A percentile compares a stretch with the other conserved stretches of the same genome.
Evolutionary conservation across 1,140 invertebrate species (phyloP).

Genomic region (Microplitis demolitor): DNA sequence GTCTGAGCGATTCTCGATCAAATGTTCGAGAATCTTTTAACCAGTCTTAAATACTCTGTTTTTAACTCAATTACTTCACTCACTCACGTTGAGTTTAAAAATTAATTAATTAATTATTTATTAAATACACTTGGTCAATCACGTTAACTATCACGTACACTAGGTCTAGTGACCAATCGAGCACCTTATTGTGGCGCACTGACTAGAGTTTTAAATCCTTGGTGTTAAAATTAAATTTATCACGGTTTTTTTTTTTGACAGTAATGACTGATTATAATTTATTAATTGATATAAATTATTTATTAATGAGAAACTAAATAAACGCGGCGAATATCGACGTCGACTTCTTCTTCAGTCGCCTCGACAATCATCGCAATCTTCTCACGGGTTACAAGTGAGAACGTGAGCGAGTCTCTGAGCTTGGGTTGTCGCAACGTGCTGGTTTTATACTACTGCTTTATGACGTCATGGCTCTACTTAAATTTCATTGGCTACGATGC

Average conservation of each 20-base stretch:
- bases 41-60: background rate
- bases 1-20: conserved; percentile 35
- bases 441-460: conserved; percentile 6
- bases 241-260: background rate
- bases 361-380: conserved; percentile 24
- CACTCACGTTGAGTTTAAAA: background rate
- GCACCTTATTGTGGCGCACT: conserved; percentile 13
- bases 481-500: background rate
- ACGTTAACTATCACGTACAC: background rate
- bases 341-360: background rate
- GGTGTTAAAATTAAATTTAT: conserved; percentile 1
- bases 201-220: conserved; percentile 46
- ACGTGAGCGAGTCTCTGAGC: conserved; percentile 23
- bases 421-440: background rate
- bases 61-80: no score
- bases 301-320: conserved; percentile 1
- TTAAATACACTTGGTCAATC: conserved; percentile 12
- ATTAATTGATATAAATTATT: background rate
- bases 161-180: background rate
- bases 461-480: conserved; percentile 20
- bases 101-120: background rate
- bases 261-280: background rate
- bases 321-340: conserved; percentile 14
- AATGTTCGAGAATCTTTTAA: conserved; percentile 33
- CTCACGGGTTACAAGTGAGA: background rate